phyloP scores from a whole-genome alignment of 2,113 vertebrate species.

The Tricholaema leucomelas region DNA sequence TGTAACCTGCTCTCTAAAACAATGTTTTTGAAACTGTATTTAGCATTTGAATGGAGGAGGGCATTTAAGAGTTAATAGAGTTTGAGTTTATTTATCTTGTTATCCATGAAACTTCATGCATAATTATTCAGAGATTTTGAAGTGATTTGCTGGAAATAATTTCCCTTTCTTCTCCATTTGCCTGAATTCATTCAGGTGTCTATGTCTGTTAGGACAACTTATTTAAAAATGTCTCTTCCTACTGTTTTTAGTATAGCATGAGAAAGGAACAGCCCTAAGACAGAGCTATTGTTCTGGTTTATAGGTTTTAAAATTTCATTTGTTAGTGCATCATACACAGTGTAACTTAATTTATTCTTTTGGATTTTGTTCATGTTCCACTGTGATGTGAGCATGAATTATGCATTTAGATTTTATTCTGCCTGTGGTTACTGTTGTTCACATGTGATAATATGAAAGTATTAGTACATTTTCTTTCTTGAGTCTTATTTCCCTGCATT shows the following conservation, averaged over 20 bases:
- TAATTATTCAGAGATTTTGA: background rate
- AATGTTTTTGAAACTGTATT: background rate
- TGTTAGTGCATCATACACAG: constrained; percentile 32
- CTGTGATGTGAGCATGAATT: constrained; percentile 26
- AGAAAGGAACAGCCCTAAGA: background rate
- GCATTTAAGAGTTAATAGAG: background rate
- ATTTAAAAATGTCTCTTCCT: background rate
- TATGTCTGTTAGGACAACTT: background rate
- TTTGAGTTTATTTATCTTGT: background rate
- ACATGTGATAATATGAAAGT: background rate
- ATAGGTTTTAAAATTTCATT: constrained; percentile 38
- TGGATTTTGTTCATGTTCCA: constrained; percentile 2
- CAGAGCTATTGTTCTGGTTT: constrained; percentile 6
- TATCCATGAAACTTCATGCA: background rate
- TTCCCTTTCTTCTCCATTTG: background rate
- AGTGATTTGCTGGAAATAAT: background rate
- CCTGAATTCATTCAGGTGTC: background rate
- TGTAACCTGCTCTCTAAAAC: background rate
- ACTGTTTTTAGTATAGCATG: background rate
- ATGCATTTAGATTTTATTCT: constrained; percentile 52
- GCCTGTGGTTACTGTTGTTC: constrained; percentile 1
- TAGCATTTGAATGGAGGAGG: background rate
- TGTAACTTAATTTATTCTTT: constrained; percentile 37
- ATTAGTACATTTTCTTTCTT: constrained; percentile 1
- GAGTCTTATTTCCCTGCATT: background rate